phyloP scores from a whole-genome alignment of 2,888 invertebrate genomes.

The Plusia festucae region DNA sequence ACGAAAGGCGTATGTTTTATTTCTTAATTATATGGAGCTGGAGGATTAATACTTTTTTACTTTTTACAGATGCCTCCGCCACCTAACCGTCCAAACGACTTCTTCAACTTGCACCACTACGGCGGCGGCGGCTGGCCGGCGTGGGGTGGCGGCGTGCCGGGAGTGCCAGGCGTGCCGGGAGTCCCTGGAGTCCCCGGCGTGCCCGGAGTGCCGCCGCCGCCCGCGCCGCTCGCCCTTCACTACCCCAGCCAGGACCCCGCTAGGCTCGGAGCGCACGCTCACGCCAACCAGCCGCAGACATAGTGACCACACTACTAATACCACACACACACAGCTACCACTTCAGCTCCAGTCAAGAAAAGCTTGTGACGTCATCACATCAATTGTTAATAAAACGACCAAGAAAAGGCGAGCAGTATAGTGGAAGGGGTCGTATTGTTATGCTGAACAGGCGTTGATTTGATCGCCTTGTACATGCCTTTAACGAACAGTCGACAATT shows the following conservation, averaged over 20 bases:
- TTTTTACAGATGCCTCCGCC: slow-evolving; percentile 80
- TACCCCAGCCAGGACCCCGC: slow-evolving; percentile 99
- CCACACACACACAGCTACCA: neutral
- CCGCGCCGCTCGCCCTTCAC: slow-evolving; percentile 92
- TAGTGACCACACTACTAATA: slow-evolving; percentile 52
- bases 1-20: too few species aligned
- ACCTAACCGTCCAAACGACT: slow-evolving; percentile 89
- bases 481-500: neutral
- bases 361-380: too few species aligned
- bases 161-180: slow-evolving; percentile 57
- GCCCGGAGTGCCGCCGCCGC: slow-evolving; percentile 72
- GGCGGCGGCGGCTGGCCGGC: slow-evolving; percentile 69
- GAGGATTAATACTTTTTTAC: neutral
- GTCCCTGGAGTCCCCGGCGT: slow-evolving; percentile 54
- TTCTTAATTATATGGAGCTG: neutral
- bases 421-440: too few species aligned
- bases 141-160: slow-evolving; percentile 63
- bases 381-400: too few species aligned
- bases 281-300: slow-evolving; percentile 79
- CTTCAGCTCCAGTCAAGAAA: too few species aligned
- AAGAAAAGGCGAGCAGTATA: too few species aligned
- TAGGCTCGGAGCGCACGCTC: slow-evolving; percentile 93
- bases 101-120: slow-evolving; percentile 90
- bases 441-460: too few species aligned
- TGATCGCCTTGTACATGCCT: too few species aligned